Evolutionary conservation across 2,113 vertebrate species (phyloP).

Genomic region (Plotosus lineatus): DNA sequence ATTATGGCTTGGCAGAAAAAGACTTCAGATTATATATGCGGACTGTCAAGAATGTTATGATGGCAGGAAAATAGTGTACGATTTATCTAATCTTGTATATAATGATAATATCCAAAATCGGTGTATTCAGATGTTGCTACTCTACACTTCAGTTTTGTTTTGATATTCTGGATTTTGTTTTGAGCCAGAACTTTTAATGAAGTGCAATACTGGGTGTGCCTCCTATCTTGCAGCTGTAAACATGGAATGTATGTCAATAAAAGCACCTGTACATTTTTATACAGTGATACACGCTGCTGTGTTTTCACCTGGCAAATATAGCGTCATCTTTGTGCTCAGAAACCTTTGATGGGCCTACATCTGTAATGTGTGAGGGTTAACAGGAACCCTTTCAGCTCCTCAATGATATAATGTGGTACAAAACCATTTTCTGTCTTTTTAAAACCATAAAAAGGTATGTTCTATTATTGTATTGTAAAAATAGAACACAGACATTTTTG

Average conservation of each 20-base stretch:
- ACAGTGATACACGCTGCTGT: constrained; percentile 83
- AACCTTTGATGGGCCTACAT: constrained; percentile 57
- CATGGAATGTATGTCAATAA: constrained; percentile 99
- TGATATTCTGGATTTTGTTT: constrained; percentile 98
- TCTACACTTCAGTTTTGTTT: constrained; percentile 98
- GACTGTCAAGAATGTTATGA: constrained; percentile 89
- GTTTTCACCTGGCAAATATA: constrained; percentile 65
- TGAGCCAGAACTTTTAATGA: constrained; percentile 99
- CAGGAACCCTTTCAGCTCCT: constrained; percentile 61
- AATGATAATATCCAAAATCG: constrained; percentile 94
- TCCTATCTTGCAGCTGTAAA: constrained; percentile 99
- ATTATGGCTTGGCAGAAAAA: constrained; percentile 85
- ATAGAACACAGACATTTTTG: constrained; percentile 53
- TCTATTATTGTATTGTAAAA: constrained; percentile 60
- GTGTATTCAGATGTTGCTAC: constrained; percentile 97
- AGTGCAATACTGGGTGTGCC: constrained; percentile 99
- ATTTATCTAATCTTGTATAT: constrained; percentile 97
- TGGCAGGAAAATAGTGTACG: constrained; percentile 90
- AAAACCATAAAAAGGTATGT: constrained; percentile 52
- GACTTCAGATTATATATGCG: constrained; percentile 77
- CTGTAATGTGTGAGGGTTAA: constrained; percentile 62
- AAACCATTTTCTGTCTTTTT: constrained; percentile 60
- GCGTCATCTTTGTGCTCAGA: constrained; percentile 65
- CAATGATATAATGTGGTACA: constrained; percentile 53
- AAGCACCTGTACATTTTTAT: constrained; percentile 99